Conservation (phyloP, 2,888 invertebrate genomes). For the Euclidia mi region DNA sequence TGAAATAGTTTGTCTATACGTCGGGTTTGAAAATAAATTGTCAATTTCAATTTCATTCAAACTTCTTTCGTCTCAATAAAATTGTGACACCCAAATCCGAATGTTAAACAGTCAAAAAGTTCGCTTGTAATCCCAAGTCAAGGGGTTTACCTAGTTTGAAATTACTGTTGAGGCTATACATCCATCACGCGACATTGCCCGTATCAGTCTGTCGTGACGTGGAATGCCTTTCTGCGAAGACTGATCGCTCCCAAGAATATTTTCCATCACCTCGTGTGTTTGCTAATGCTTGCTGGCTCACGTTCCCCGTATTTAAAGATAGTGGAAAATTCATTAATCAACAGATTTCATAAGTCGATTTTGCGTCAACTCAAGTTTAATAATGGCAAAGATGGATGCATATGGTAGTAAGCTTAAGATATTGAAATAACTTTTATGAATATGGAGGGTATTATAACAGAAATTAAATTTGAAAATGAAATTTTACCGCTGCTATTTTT, state of each 20-base stretch:
- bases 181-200: constrained; percentile 61
- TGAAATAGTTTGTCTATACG: too few species aligned
- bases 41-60: too few species aligned
- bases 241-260: constrained; percentile 60
- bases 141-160: constrained; percentile 67
- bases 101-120: not conserved
- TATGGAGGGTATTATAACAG: constrained; percentile 2
- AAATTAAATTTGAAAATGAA: too few species aligned
- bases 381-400: constrained; percentile 16
- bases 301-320: constrained; percentile 43
- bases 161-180: constrained; percentile 68
- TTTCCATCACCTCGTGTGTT: constrained; percentile 49
- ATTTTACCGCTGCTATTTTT: too few species aligned
- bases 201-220: constrained; percentile 66
- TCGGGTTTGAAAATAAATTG: too few species aligned
- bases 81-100: too few species aligned
- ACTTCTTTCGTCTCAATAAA: too few species aligned
- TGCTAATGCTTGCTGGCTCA: constrained; percentile 43
- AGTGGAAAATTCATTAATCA: constrained; percentile 50
- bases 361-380: constrained; percentile 20
- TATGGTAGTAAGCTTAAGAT: constrained; percentile 2
- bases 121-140: constrained; percentile 28
- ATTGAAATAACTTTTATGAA: constrained; percentile 6
- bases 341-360: constrained; percentile 26
- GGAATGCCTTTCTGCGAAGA: constrained; percentile 53